Conservation (phyloP, 2,797 vertebrate genomes). For the Linurgus olivaceus region DNA sequence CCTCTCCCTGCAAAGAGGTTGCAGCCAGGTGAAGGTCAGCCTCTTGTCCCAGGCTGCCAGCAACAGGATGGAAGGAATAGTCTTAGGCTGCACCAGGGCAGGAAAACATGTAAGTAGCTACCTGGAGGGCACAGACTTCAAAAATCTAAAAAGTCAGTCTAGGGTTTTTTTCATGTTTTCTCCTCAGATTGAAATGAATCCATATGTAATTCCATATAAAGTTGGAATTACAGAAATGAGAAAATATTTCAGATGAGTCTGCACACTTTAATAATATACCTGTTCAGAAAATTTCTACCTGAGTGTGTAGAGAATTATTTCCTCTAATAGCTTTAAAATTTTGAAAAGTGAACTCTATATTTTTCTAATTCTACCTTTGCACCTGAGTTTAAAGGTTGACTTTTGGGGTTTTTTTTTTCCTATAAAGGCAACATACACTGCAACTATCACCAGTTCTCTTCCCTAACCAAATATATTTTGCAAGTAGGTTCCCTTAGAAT, state of each 20-base stretch:
- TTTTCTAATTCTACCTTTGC: background rate
- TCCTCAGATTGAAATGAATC: background rate
- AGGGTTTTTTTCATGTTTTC: background rate
- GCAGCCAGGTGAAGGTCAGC: rapidly evolving
- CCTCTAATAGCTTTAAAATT: background rate
- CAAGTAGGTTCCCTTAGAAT: background rate
- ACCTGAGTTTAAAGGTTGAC: background rate
- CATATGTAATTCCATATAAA: background rate
- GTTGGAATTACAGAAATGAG: background rate
- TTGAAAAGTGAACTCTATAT: background rate
- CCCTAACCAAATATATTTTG: background rate
- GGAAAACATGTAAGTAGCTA: background rate
- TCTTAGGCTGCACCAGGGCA: background rate
- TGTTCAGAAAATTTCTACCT: background rate
- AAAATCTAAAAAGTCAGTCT: background rate
- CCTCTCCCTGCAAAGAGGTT: background rate
- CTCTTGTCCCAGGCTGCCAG: background rate
- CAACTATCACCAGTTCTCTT: background rate
- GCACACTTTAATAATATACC: background rate
- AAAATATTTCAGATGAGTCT: background rate
- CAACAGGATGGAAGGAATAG: background rate
- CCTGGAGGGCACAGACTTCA: background rate
- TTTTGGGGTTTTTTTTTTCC: background rate
- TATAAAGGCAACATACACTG: background rate
- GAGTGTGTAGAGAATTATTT: background rate